Evolutionary conservation across 2,797 vertebrate species (phyloP).

Genomic region (Bothrops alternatus): DNA sequence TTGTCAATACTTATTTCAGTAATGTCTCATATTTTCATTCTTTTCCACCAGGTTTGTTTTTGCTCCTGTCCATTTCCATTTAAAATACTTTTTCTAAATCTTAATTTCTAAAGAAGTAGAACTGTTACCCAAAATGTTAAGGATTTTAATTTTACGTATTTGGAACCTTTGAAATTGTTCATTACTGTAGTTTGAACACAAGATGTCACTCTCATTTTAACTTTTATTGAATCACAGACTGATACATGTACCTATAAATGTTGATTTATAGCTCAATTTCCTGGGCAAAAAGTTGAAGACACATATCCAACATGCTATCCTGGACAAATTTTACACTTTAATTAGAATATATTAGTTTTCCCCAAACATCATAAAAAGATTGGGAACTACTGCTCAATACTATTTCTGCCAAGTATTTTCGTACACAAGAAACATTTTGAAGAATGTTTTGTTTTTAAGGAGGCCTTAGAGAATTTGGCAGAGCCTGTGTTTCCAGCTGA

Average conservation of each 20-base stretch:
- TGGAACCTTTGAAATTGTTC: background rate
- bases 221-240: background rate
- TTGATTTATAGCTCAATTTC: background rate
- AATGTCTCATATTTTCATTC: background rate
- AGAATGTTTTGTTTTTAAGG: background rate
- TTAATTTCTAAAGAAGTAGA: background rate
- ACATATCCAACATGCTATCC: background rate
- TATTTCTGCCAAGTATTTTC: background rate
- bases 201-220: slow-evolving; percentile 22
- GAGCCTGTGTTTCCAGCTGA: background rate
- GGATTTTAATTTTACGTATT: background rate
- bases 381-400: background rate
- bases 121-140: background rate
- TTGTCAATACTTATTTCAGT: background rate
- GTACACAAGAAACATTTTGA: background rate
- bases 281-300: background rate
- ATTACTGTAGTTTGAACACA: slow-evolving; percentile 11
- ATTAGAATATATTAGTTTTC: background rate
- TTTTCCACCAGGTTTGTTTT: background rate
- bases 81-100: background rate
- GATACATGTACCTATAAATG: background rate
- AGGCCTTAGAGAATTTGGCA: background rate
- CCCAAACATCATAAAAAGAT: background rate
- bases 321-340: background rate
- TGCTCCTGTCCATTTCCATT: background rate